Base-by-base conservation (phyloP, 2,797 vertebrate species). In the Brachymystax lenok region DNA sequence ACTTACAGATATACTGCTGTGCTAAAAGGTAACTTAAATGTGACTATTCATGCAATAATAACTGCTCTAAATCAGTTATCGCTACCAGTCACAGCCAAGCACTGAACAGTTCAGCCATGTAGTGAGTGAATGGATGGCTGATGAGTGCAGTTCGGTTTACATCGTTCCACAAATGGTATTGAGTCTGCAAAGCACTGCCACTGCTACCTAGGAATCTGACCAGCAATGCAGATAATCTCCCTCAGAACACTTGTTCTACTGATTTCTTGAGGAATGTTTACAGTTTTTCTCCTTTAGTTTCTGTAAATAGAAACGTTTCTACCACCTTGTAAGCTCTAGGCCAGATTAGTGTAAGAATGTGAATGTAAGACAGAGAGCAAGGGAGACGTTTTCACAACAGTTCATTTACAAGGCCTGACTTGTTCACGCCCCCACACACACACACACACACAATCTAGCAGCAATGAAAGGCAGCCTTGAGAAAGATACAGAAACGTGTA, bases 391-490 rank as follows among this genome's bases (percentile, higher is more conserved):
- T 90, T 82, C 85, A 86, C 82, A 85, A 89, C 80, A 87, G 78
- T 89, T 84, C 75, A 81, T 86, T 81, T 82, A 90, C 86, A 91
- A 88, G 86, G 86, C 73, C 86, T 51, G 84, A 89, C 88, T 90
- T 93, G 86, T 92, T 92, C 87, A 85, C 77, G 70, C 73, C 21
- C 1, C 3, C 5, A 0, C 59, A 4, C 59, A 4, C 21, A 6
- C 59, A 24, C 59, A 63, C 59, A 63, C 59, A 21, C 59, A 30
- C 82, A 81, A 83, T 86, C 84, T 85, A 27, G 72, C 76, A 77
- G 82, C 71, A 74, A 89, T 90, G 88, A 94, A 94, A 92, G 83
- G 84, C 79, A 88, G 86, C 80, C 80, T 89, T 91, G 84, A 92
- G 83, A 87, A 83, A 92, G 83, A 87, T 88, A 82, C 85, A 91